These are phyloP conservation scores for Antheraea yamamai DNA, from an alignment of 2,888 invertebrate species.

Conservation along the genomic window DNA sequence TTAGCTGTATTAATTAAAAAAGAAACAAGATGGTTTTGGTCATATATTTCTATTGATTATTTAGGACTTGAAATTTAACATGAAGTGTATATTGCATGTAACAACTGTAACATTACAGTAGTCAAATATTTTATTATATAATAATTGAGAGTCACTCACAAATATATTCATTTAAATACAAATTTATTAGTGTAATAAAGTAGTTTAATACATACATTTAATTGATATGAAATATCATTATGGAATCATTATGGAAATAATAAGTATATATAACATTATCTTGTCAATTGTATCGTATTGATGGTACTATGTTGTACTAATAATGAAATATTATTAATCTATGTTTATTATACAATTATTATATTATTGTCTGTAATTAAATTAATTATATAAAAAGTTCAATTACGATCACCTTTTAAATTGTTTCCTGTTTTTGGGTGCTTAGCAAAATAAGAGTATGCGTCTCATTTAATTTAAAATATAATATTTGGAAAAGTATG, in stretches of 20 bases:
- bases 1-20: background rate
- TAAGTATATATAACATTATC: background rate
- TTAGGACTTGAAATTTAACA: background rate
- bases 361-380: too few species aligned
- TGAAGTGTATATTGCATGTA: too few species aligned
- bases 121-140: background rate
- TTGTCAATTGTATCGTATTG: background rate
- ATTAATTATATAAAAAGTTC: too few species aligned
- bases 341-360: too few species aligned
- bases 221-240: background rate
- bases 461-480: too few species aligned
- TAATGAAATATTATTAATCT: too few species aligned
- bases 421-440: too few species aligned
- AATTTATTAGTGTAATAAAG: background rate
- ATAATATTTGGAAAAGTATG: background rate
- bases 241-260: background rate
- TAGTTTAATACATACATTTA: background rate
- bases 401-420: too few species aligned
- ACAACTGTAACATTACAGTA: too few species aligned
- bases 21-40: conserved; percentile 1
- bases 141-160: background rate
- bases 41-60: background rate
- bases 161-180: background rate
- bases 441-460: too few species aligned
- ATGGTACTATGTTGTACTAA: too few species aligned